Conservation (phyloP, 2,888 invertebrate genomes). For the Limnephilus marmoratus region DNA sequence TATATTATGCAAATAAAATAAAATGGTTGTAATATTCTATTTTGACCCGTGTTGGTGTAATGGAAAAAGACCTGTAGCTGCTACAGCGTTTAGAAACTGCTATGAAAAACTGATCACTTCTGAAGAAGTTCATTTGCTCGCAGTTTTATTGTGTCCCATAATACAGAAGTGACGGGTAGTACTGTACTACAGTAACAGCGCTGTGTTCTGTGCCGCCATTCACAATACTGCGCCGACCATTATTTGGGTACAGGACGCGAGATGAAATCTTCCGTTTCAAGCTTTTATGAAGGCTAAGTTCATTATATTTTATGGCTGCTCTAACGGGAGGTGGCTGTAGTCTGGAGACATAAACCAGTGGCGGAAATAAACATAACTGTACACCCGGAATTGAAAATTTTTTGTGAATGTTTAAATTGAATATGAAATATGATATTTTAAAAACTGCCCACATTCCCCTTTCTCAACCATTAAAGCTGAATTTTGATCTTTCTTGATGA, state of each 20-base stretch:
- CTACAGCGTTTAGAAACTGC: no score
- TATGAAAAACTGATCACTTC: not conserved
- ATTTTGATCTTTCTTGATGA: no score
- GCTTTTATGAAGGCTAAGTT: not conserved
- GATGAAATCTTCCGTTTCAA: not conserved
- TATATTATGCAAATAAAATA: not conserved
- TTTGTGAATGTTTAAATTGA: no score
- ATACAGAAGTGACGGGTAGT: not conserved
- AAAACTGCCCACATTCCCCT: no score
- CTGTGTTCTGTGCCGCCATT: not conserved
- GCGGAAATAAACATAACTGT: not conserved
- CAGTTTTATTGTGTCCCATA: not conserved
- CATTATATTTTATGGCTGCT: not conserved
- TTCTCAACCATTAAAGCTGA: no score
- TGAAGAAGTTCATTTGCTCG: not conserved
- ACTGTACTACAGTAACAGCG: not conserved
- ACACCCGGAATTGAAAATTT: no score
- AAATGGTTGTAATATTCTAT: not conserved
- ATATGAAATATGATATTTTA: no score
- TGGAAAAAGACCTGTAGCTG: not conserved
- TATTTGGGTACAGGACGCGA: not conserved
- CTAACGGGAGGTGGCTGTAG: not conserved
- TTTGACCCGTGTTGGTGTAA: not conserved
- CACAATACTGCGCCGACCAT: not conserved
- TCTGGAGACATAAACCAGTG: not conserved